phyloP scores from a whole-genome alignment of 2,888 invertebrate species.

The Sabellastarte sp. region DNA sequence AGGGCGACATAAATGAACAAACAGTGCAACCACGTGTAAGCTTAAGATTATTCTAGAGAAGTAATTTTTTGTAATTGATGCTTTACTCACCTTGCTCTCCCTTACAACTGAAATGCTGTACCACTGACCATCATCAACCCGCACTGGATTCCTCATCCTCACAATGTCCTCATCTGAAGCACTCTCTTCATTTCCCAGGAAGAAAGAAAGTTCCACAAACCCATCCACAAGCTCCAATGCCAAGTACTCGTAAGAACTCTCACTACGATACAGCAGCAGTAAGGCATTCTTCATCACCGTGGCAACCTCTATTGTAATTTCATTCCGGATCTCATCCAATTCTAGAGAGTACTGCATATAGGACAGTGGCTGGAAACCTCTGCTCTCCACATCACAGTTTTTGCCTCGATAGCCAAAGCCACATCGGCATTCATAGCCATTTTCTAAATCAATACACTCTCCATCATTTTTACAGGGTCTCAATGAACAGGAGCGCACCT shows the following conservation, averaged over 20 bases:
- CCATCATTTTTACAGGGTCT: slow-evolving; percentile 44
- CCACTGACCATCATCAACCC: slow-evolving; percentile 85
- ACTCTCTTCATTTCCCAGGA: slow-evolving; percentile 70
- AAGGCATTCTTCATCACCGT: slow-evolving; percentile 84
- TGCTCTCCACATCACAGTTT: slow-evolving; percentile 86
- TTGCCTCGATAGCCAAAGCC: slow-evolving; percentile 81
- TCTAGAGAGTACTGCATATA: slow-evolving; percentile 81
- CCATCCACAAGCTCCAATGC: slow-evolving; percentile 85
- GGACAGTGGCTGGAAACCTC: slow-evolving; percentile 84
- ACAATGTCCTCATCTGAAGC: slow-evolving; percentile 52
- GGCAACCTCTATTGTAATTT: slow-evolving; percentile 83
- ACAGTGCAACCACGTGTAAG: too few species aligned
- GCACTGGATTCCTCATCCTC: slow-evolving; percentile 70
- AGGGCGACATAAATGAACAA: too few species aligned
- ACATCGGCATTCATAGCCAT: slow-evolving; percentile 78
- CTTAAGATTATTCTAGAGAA: too few species aligned
- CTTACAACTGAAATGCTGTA: slow-evolving; percentile 72
- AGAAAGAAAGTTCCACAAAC: slow-evolving; percentile 80
- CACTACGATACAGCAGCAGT: slow-evolving; percentile 74
- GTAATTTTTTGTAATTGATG: too few species aligned
- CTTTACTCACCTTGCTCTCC: too few species aligned
- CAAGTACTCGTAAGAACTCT: slow-evolving; percentile 78
- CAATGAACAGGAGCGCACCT: slow-evolving; percentile 35
- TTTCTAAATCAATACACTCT: slow-evolving; percentile 51
- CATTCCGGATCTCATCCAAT: slow-evolving; percentile 78